phyloP scores from a whole-genome alignment of 1,140 invertebrate species.

The Monomorium pharaonis region DNA sequence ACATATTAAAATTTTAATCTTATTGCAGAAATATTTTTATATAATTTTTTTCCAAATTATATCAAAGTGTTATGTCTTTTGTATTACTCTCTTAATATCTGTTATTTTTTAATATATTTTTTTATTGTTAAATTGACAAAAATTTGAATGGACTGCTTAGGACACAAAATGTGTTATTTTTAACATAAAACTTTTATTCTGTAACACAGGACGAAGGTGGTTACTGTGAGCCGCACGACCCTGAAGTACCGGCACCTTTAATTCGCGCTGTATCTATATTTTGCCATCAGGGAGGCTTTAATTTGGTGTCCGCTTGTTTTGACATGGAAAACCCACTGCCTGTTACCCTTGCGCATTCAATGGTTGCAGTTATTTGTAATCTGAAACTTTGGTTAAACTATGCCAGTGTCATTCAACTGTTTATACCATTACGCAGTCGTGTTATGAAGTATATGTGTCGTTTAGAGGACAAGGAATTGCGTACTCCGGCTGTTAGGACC shows the following conservation, averaged over 20 bases:
- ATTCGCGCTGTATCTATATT: slow-evolving; percentile 96
- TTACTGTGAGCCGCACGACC: slow-evolving; percentile 96
- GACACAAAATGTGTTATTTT: too few relatives aligned
- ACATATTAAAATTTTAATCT: too few relatives aligned
- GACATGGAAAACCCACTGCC: slow-evolving; percentile 92
- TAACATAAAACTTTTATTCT: too few relatives aligned
- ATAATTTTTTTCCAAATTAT: too few relatives aligned
- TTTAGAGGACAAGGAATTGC: slow-evolving; percentile 95
- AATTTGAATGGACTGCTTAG: too few relatives aligned
- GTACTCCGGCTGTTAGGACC: slow-evolving; percentile 93
- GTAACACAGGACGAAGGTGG: slow-evolving; percentile 80
- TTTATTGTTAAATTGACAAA: too few relatives aligned
- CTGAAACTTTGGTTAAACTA: slow-evolving; percentile 98
- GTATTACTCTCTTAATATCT: too few relatives aligned
- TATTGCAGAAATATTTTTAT: too few relatives aligned
- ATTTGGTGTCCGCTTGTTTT: slow-evolving; percentile 94
- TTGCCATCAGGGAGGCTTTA: slow-evolving; percentile 95
- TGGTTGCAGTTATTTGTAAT: slow-evolving; percentile 96
- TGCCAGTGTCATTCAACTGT: slow-evolving; percentile 93
- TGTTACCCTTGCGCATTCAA: slow-evolving; percentile 94
- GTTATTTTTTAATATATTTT: too few relatives aligned
- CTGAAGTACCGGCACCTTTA: slow-evolving; percentile 95
- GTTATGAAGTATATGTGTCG: slow-evolving; percentile 97
- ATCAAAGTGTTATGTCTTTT: too few relatives aligned
- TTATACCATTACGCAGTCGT: slow-evolving; percentile 93